Evolutionary conservation across 2,113 vertebrate species (phyloP), one percentile per base, ranked within the genome.

Genomic region (Aptenodytes forsteri): DNA sequence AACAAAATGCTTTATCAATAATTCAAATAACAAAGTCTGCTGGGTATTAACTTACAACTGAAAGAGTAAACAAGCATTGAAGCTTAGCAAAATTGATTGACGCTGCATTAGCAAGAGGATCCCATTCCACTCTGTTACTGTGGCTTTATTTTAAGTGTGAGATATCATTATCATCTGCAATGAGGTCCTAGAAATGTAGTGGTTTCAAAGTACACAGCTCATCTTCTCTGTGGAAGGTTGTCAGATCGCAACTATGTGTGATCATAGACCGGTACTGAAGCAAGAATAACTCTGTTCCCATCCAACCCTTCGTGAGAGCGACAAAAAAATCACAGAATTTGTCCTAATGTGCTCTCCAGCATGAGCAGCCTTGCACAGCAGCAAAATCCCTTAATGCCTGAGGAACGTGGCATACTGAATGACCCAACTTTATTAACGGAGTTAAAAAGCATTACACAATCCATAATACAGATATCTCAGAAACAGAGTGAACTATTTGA

Each of bases 1-100:
- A 97, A 98, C 97, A 98, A 98, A 98, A 96, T 67, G 75, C 83
- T 92, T 70, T 91, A 98, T 98, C 95, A 98, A 98, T 98, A 98
- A 98, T 98, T 98, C 87, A 98, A 79, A 83, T 64, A 93, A 96
- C 91, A 94, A 85, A 93, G 47, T 83, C 83, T 93, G 67, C 70
- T 93, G 61, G 49, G 82, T 83, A 95, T 98, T 98, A 96, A 65
- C 78, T 97, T 97, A 89, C 77, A 97, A 85, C 32, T 75, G 71
- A 73, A 97, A 95, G 79, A 95, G 92, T 97, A 98, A 97, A 96
- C 84, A 97, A 94, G 87, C 36, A 67, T 12, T 93, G 81, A 79
- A 94, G 62, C 84, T 79, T 96, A 94, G 67, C 84, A 97, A 90
- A 91, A 90, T 49, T 94, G 90, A 93, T 87, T 93, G 85, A 90